Percentiles rank a stretch among this genome's conserved stretches.
Conservation (phyloP, 2,797 vertebrate genomes). For the Sandelia bainsii region DNA sequence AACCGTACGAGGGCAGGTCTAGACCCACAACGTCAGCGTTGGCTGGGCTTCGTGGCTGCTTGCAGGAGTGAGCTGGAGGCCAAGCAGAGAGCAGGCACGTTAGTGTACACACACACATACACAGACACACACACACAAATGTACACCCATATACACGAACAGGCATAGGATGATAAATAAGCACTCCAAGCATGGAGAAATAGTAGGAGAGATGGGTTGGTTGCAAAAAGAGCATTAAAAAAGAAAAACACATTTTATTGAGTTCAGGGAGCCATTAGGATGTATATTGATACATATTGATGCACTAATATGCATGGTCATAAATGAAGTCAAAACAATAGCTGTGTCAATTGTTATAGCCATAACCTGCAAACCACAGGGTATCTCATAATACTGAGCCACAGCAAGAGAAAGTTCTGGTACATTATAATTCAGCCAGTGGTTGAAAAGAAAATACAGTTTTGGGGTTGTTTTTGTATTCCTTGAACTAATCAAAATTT, state of each 20-base stretch:
- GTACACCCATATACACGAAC: slow-evolving; percentile 12
- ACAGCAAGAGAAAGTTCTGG: background rate
- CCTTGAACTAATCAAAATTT: slow-evolving; percentile 6
- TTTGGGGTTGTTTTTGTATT: slow-evolving; percentile 9
- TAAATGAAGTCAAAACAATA: slow-evolving; percentile 10
- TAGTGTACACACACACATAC: slow-evolving; percentile 22
- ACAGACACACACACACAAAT: slow-evolving; percentile 9
- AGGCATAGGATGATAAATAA: slow-evolving; percentile 52
- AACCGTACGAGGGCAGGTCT: slow-evolving; percentile 95
- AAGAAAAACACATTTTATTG: slow-evolving; percentile 13
- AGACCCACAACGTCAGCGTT: slow-evolving; percentile 93
- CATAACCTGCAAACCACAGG: background rate
- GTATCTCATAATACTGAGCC: background rate
- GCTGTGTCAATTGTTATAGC: background rate
- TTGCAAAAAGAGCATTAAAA: slow-evolving; percentile 20
- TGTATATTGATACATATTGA: slow-evolving; percentile 38
- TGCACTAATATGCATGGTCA: slow-evolving; percentile 5
- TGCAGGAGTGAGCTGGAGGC: slow-evolving; percentile 93
- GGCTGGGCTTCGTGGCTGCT: slow-evolving; percentile 92
- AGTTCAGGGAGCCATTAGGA: slow-evolving; percentile 34
- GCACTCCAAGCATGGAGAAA: slow-evolving; percentile 11
- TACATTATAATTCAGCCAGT: slow-evolving; percentile 10
- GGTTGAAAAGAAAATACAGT: background rate
- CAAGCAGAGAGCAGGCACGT: slow-evolving; percentile 53
- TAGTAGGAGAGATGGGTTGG: background rate